These are phyloP conservation scores for Ctenicera cuprea DNA, from an alignment of 2,888 invertebrate genomes.

Conservation along the genomic window DNA sequence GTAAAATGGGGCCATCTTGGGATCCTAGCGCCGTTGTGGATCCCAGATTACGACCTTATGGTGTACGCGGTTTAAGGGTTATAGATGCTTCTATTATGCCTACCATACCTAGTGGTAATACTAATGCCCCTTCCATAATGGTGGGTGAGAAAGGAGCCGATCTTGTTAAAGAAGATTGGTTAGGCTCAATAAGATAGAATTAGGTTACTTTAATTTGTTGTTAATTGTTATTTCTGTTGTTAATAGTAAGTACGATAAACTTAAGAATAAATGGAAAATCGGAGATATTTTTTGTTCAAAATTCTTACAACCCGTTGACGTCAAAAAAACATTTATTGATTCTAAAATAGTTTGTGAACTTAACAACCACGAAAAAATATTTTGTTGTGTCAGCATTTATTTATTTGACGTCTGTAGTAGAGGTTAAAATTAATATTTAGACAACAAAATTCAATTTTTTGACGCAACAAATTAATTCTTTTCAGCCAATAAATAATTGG, in stretches of 20 bases:
- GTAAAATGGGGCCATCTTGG: conserved; percentile 90
- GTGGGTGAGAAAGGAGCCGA: conserved; percentile 93
- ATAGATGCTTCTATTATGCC: conserved; percentile 94
- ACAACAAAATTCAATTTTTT: too few species aligned
- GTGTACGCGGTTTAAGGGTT: conserved; percentile 85
- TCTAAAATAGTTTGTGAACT: too few species aligned
- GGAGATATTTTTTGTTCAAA: too few species aligned
- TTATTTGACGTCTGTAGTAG: too few species aligned
- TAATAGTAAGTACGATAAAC: neutral
- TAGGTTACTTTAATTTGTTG: neutral
- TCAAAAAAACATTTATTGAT: too few species aligned
- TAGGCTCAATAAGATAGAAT: conserved; percentile 60
- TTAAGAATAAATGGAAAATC: too few species aligned
- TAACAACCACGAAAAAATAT: too few species aligned
- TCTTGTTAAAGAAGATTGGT: conserved; percentile 90
- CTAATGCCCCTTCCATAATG: conserved; percentile 95
- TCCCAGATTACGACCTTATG: conserved; percentile 85
- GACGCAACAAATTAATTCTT: too few species aligned
- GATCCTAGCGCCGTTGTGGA: conserved; percentile 90
- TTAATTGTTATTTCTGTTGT: neutral
- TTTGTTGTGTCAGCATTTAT: too few species aligned
- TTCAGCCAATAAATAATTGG: too few species aligned
- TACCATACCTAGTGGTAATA: conserved; percentile 91
- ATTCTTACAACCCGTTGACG: too few species aligned
- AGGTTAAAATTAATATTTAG: too few species aligned